A percentile compares a stretch with the other conserved stretches of the same genome.
Evolutionary conservation across 2,888 invertebrate genomes (phyloP).

Genomic region (Galerucella calmariensis): DNA sequence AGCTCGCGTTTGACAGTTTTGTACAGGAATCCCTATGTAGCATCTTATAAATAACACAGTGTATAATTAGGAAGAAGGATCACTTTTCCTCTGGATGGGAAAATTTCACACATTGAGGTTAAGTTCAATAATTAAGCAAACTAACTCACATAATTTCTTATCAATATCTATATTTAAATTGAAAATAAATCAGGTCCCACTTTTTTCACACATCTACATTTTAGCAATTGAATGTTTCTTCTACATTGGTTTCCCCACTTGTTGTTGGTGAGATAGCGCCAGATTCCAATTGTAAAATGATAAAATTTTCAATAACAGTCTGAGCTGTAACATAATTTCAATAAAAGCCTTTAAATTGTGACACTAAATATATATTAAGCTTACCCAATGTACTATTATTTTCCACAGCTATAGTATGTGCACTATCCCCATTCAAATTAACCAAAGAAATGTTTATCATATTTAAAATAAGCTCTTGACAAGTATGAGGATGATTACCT

Average conservation of each 20-base stretch:
- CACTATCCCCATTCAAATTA: conserved; percentile 86
- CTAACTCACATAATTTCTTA: no score
- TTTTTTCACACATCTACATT: neutral
- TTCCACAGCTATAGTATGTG: conserved; percentile 82
- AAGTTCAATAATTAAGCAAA: no score
- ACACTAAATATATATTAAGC: neutral
- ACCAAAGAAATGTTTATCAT: conserved; percentile 84
- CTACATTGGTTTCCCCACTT: neutral
- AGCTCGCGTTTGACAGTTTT: no score
- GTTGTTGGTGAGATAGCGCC: neutral
- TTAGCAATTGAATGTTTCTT: neutral
- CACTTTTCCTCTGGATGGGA: no score
- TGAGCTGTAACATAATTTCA: conserved; percentile 67
- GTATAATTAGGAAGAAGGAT: no score
- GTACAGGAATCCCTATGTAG: no score
- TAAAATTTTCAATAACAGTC: conserved; percentile 81
- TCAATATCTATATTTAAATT: neutral
- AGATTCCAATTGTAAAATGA: conserved; percentile 62
- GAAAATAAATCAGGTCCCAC: neutral
- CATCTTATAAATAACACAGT: no score
- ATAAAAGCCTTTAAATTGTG: neutral
- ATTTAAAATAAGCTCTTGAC: conserved; percentile 82
- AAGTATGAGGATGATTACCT: conserved; percentile 90
- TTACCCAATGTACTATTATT: conserved; percentile 69
- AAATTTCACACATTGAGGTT: no score